Percentiles rank a stretch among this genome's conserved stretches.
phyloP scores from a whole-genome alignment of 2,797 vertebrate species.

The Hydrolagus colliei region DNA sequence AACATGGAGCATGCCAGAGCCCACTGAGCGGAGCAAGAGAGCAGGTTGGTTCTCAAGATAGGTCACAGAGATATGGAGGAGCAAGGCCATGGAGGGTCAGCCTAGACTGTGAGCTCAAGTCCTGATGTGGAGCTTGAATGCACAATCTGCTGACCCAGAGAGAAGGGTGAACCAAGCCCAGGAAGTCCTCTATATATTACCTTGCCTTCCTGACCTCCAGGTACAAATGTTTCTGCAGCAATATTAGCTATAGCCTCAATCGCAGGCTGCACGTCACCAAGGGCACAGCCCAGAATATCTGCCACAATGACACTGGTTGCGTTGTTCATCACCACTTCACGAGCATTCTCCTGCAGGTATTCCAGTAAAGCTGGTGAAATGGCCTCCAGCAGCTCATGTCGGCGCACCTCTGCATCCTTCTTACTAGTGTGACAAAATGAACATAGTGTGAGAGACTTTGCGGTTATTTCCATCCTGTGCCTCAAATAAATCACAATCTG shows the following conservation, averaged over 20 bases:
- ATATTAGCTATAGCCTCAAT: slow-evolving; percentile 73
- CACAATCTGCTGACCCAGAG: not conserved
- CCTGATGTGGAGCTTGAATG: not conserved
- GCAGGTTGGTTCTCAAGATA: too few species aligned
- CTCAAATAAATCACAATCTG: too few species aligned
- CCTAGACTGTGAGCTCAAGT: too few species aligned
- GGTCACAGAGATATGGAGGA: too few species aligned
- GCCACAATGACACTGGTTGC: slow-evolving; percentile 68
- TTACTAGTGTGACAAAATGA: slow-evolving; percentile 61
- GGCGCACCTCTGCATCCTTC: slow-evolving; percentile 69
- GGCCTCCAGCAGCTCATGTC: slow-evolving; percentile 74
- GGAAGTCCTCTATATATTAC: slow-evolving; percentile 41
- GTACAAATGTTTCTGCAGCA: slow-evolving; percentile 67
- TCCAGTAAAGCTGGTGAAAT: slow-evolving; percentile 70
- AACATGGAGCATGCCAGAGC: too few species aligned
- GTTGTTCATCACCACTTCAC: slow-evolving; percentile 72
- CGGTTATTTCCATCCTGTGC: too few species aligned
- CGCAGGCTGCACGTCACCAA: slow-evolving; percentile 70
- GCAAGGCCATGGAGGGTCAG: too few species aligned
- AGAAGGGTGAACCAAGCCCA: too few species aligned
- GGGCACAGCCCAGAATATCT: slow-evolving; percentile 67
- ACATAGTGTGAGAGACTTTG: not conserved
- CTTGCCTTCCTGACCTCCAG: slow-evolving; percentile 70
- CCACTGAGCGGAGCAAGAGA: too few species aligned
- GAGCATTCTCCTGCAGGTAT: slow-evolving; percentile 65